Percentiles rank a stretch among this genome's conserved stretches.
Conservation (phyloP, 2,113 vertebrate species). For the Speoplatyrhinus poulsoni region DNA sequence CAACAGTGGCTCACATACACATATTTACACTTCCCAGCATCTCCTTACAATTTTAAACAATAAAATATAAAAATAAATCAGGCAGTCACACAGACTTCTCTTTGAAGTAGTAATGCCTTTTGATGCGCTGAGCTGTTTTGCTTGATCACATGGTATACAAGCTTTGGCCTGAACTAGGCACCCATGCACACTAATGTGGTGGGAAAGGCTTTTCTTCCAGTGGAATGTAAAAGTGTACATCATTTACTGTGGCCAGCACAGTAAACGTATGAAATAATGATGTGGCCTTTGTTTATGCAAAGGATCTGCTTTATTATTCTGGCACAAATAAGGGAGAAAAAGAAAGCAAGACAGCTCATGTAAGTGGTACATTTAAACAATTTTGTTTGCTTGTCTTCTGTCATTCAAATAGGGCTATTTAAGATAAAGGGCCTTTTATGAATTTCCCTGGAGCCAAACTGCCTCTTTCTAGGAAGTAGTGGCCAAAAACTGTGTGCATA, state of each 20-base stretch:
- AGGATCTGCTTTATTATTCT: conserved; percentile 66
- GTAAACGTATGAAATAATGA: conserved; percentile 76
- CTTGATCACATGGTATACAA: conserved; percentile 41
- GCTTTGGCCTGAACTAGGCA: conserved; percentile 20
- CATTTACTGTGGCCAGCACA: conserved; percentile 65
- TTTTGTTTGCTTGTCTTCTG: conserved; percentile 68
- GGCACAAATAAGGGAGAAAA: conserved; percentile 56
- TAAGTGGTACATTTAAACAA: conserved; percentile 71
- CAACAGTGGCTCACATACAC: conserved; percentile 2
- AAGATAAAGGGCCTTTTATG: conserved; percentile 61
- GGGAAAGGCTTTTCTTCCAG: conserved; percentile 36
- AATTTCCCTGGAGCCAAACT: conserved; percentile 59
- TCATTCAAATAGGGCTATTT: conserved; percentile 67
- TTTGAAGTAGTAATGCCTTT: conserved; percentile 17
- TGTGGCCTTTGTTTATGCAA: conserved; percentile 65
- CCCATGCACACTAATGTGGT: conserved; percentile 40
- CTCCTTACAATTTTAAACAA: conserved; percentile 22
- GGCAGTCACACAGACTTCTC: conserved; percentile 9
- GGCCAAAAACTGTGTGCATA: conserved; percentile 39
- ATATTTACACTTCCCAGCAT: conserved; percentile 9
- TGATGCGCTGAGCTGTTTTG: conserved; percentile 25
- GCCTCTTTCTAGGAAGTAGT: conserved; percentile 35
- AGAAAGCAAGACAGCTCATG: conserved; percentile 37
- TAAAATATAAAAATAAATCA: neutral
- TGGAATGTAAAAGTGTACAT: conserved; percentile 62